Evolutionary conservation across 1,140 invertebrate species (phyloP), one percentile per base, ranked within the genome.

Genomic region (Thaumetopoea pityocampa): DNA sequence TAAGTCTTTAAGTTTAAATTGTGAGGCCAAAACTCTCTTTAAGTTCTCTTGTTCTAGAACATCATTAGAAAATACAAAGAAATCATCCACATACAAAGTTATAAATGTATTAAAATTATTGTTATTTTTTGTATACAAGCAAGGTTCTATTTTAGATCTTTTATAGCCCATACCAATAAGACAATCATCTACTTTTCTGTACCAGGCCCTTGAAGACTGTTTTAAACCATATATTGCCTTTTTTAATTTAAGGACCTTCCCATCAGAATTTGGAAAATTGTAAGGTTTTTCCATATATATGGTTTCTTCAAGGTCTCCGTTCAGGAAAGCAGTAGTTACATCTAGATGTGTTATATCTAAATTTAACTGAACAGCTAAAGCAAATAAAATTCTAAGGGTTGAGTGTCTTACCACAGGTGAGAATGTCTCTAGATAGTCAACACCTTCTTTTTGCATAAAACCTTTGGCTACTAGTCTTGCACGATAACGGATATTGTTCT

Each of bases 171-270:
- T 34, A 22, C 4, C 3, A 14, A 12, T 2, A 17, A 34, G 20
- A 2, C 7, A 1, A 34, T 15, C 23, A 34, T 34, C 32, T n/a
- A 22, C 18, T 22, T 22, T 34, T n/a, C 12, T 34, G 23, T 34
- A 19, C 18, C 32, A 34, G 1, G 32, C 32, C 11, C 32, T 34
- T 1, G 32, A 34, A 19, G 32, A 20, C 6, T 34, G 32, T 14
- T 34, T 34, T 17, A 34, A 19, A 34, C 32, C 32, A 34, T 34
- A 35, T 35, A 35, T 35, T 11, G 33, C 33, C 5, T 24, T 35
- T 1, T 35, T 24, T 8, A 35, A 5, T 6, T 16, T 16, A 16
- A 35, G 33, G 5, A 35, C 20, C 24, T 35, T 35, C 12, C 8
- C 10, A 34, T 34, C 5, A 24, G 3, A 15, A 24, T 8, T 23